A percentile compares a stretch with the other conserved stretches of the same genome.
These are phyloP conservation scores for Burhinus oedicnemus DNA, from an alignment of 2,113 vertebrate species.

Conservation along the genomic window DNA sequence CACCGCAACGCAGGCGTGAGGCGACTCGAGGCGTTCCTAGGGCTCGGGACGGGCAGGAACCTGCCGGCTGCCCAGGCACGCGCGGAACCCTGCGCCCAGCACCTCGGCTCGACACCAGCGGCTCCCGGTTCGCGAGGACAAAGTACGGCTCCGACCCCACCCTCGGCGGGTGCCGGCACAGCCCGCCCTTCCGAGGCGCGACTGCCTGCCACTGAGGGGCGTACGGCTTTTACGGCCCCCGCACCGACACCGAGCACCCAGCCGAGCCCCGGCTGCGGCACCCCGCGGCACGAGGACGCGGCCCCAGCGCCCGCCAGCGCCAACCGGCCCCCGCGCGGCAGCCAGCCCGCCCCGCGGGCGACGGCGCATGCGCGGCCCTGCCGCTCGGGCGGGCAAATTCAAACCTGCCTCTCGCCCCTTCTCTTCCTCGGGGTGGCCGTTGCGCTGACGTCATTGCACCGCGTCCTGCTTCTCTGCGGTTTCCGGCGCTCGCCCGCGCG, in stretches of 20 bases:
- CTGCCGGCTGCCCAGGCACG: neutral
- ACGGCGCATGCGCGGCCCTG: neutral
- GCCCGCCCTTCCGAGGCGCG: accelerated
- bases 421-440: neutral
- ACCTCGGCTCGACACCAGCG: accelerated
- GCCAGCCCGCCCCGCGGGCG: too few species aligned
- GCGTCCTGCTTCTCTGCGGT: neutral
- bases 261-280: neutral
- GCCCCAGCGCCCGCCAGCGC: neutral
- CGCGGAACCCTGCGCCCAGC: too few species aligned
- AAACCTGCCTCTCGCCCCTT: neutral
- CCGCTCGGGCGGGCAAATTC: conserved; percentile 20
- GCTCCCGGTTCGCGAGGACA: accelerated
- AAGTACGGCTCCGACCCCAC: accelerated
- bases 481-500: conserved; percentile 1
- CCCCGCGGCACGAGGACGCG: neutral
- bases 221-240: accelerated
- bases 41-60: neutral
- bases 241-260: accelerated
- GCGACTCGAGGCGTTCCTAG: accelerated
- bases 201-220: accelerated
- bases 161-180: accelerated
- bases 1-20: accelerated
- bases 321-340: neutral
- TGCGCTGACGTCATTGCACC: neutral